Base-by-base conservation (phyloP, 2,113 vertebrate genomes). In the Perca flavescens region DNA sequence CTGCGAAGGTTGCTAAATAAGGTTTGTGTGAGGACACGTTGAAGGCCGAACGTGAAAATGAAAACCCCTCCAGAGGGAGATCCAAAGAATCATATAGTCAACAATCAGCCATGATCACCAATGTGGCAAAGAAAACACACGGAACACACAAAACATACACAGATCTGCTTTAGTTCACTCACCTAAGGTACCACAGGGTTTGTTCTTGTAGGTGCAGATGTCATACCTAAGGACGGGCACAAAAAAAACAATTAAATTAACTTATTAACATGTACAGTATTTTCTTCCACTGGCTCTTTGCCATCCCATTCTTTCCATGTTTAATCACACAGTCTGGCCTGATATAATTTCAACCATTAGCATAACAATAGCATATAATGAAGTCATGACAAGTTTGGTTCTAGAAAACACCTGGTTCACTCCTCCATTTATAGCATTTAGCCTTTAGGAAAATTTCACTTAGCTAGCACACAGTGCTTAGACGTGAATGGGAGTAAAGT, bases 191-290 rank as follows among this genome's bases (percentile, higher is more conserved):
- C 98, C 98, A 80, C 98, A 99, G 84, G 98, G 98, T 94, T 99
- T 99, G 96, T 99, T 99, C 96, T 99, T 99, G 66, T 99, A 99
- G 88, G 98, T 99, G 96, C 98, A 99, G 96, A 99, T 99, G 96
- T 99, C 98, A 13, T 99, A 99, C 94, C 98, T 99, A 89, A 91
- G 79, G 61, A 91, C 58, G 77, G 86, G 83, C 65, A 88, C 88
- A 79, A 91, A 79, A 91, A 88, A 77, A 73, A 88, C 25, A 61
- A 49, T 79, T 57, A 2, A 40, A 68, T 74, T 22, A 36, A 74
- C 17, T 64, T 75, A 43, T 36, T 28, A 5, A 61, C 43, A 12
- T 84, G 14, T 25, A 58, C 40, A 49, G 58, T 68, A 28, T 70
- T 84, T 79, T 67, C 65, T 36, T 75, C 65, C 46, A 25, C 68